A percentile compares a stretch with the other conserved stretches of the same genome.
phyloP scores from a whole-genome alignment of 2,888 invertebrate genomes.

The Dioctria rufipes region DNA sequence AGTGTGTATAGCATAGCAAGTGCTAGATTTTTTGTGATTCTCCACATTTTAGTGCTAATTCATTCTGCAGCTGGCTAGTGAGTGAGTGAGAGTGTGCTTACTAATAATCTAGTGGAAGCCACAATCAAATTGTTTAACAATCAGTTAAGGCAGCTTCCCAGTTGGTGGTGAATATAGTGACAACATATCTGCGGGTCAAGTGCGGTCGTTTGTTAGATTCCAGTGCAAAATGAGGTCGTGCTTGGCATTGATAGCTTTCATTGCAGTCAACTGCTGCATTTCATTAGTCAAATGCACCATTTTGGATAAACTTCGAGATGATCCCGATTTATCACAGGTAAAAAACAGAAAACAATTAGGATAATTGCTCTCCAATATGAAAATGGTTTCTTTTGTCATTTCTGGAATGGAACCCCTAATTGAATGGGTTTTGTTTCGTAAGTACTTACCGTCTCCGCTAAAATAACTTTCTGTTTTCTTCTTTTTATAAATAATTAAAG shows the following conservation, averaged over 20 bases:
- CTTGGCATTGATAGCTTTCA: slow-evolving; percentile 56
- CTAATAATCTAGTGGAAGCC: not conserved
- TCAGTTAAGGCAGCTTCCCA: slow-evolving; percentile 14
- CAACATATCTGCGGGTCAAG: slow-evolving; percentile 27
- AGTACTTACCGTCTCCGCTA: too few species aligned
- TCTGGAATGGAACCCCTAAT: too few species aligned
- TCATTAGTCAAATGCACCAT: slow-evolving; percentile 71
- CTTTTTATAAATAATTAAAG: too few species aligned
- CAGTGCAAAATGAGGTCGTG: slow-evolving; percentile 52
- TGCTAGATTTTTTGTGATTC: slow-evolving; percentile 25
- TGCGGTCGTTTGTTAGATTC: slow-evolving; percentile 29
- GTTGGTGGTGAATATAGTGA: slow-evolving; percentile 42
- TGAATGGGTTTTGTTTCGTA: too few species aligned
- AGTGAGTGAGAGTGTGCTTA: not conserved
- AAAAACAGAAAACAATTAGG: slow-evolving; percentile 55
- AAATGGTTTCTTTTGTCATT: not conserved
- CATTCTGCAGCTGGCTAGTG: not conserved
- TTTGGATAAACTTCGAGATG: slow-evolving; percentile 77
- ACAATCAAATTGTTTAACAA: slow-evolving; percentile 24
- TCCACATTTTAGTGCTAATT: slow-evolving; percentile 4
- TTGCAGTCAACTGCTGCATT: slow-evolving; percentile 57
- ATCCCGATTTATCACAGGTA: slow-evolving; percentile 81
- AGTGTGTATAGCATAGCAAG: not conserved
- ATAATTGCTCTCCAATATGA: slow-evolving; percentile 13
- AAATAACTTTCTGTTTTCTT: too few species aligned